Evolutionary conservation across 1,140 invertebrate species (phyloP).

Genomic region (Oedothorax gibbosus): DNA sequence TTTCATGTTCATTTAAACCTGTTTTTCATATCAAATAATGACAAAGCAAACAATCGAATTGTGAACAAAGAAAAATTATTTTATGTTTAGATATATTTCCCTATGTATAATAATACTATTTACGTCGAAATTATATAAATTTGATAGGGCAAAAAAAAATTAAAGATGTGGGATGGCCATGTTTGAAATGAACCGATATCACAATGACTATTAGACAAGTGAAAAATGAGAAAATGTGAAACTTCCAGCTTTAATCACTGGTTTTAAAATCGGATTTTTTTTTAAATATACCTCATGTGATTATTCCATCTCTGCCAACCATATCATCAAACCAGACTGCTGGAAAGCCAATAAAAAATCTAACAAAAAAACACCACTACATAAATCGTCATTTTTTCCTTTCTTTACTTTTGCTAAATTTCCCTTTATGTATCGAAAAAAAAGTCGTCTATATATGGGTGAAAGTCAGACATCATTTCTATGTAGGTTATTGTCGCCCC

Average conservation of each 20-base stretch:
- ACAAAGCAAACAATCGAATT: too few relatives aligned
- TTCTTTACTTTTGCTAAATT: slow-evolving; percentile 34
- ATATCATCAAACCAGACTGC: slow-evolving; percentile 23
- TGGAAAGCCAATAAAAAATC: slow-evolving; percentile 14
- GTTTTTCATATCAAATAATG: too few relatives aligned
- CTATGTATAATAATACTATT: too few relatives aligned
- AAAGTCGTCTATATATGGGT: slow-evolving; percentile 27
- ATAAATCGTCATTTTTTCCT: slow-evolving; percentile 23
- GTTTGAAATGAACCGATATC: too few relatives aligned
- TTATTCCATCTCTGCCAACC: slow-evolving; percentile 6
- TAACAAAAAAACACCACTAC: not conserved
- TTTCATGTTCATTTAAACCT: too few relatives aligned
- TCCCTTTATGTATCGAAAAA: slow-evolving; percentile 48
- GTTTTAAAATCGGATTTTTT: slow-evolving; percentile 21
- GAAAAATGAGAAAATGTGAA: not conserved
- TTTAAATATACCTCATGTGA: slow-evolving; percentile 1
- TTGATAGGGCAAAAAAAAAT: too few relatives aligned
- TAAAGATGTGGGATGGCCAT: too few relatives aligned
- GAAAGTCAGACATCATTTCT: slow-evolving; percentile 48
- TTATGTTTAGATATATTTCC: too few relatives aligned
- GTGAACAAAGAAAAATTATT: too few relatives aligned
- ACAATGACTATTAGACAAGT: not conserved
- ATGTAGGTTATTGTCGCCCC: slow-evolving; percentile 29
- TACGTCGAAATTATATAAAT: too few relatives aligned
- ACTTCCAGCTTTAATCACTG: slow-evolving; percentile 8